These are phyloP conservation scores for Nilaparvata lugens DNA, from an alignment of 1,140 invertebrate genomes.

Conservation along the genomic window DNA sequence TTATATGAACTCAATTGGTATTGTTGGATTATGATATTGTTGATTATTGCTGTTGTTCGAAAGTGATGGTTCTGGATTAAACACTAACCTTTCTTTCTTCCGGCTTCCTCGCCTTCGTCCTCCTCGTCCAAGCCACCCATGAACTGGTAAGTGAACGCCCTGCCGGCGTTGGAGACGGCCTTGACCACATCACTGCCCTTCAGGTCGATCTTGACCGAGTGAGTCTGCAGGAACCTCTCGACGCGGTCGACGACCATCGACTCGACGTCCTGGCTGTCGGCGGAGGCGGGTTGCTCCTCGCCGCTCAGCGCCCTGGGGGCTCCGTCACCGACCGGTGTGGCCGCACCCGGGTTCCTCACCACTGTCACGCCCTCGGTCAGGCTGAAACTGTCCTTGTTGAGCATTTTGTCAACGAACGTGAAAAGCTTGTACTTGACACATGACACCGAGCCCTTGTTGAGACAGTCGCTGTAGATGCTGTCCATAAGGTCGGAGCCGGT, in stretches of 20 bases:
- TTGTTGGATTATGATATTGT: too few relatives aligned
- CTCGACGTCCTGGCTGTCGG: conserved; percentile 42
- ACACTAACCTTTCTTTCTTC: conserved; percentile 25
- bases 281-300: conserved; percentile 26
- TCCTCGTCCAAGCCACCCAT: conserved; percentile 43
- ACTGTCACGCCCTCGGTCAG: conserved; percentile 71
- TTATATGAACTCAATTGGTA: too few relatives aligned
- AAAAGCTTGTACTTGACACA: conserved; percentile 78
- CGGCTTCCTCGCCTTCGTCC: conserved; percentile 46
- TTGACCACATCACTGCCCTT: conserved; percentile 74
- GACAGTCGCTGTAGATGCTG: conserved; percentile 62
- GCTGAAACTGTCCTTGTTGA: conserved; percentile 63
- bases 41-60: too few relatives aligned
- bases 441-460: conserved; percentile 66
- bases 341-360: conserved; percentile 55
- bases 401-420: conserved; percentile 68
- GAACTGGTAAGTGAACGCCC: conserved; percentile 60
- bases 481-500: conserved; percentile 65
- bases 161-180: conserved; percentile 62
- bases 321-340: conserved; percentile 45
- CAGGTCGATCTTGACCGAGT: conserved; percentile 72
- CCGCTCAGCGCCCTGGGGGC: conserved; percentile 51
- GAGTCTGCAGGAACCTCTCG: conserved; percentile 62
- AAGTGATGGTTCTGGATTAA: too few relatives aligned
- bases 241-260: conserved; percentile 53